Conservation (phyloP, 2,113 vertebrate species). For the Marmota monax region DNA sequence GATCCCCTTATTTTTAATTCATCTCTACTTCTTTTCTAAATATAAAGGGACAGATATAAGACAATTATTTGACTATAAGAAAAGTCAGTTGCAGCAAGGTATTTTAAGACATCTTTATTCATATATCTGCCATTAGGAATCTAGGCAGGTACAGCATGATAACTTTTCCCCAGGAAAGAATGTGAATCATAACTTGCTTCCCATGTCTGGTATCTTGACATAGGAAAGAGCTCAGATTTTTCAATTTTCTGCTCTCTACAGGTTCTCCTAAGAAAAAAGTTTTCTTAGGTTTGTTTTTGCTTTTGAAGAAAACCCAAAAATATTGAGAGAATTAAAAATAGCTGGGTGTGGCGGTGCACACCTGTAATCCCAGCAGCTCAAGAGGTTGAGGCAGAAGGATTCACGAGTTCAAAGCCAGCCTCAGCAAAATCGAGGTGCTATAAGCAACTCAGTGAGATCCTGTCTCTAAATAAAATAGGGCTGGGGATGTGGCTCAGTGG, state of each 20-base stretch:
- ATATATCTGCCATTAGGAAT: slow-evolving; percentile 15
- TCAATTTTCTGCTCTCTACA: neutral
- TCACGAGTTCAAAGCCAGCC: no score
- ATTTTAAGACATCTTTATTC: slow-evolving; percentile 9
- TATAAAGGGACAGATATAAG: neutral
- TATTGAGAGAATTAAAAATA: slow-evolving; percentile 29
- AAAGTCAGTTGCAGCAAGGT: slow-evolving; percentile 21
- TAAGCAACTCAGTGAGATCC: no score
- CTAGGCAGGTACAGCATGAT: neutral
- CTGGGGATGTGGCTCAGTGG: no score
- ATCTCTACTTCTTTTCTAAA: slow-evolving; percentile 24
- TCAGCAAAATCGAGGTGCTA: no score
- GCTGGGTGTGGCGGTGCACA: no score
- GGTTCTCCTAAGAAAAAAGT: neutral
- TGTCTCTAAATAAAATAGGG: no score
- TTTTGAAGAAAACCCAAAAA: slow-evolving; percentile 53
- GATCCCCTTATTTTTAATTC: neutral
- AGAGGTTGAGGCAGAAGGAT: no score
- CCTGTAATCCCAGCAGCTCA: no score
- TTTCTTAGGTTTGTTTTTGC: neutral
- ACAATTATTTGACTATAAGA: neutral
- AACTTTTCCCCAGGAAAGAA: slow-evolving; percentile 51
- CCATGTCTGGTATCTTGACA: slow-evolving; percentile 41
- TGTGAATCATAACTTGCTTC: neutral
- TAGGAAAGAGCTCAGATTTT: slow-evolving; percentile 2